Conservation (phyloP, 2,113 vertebrate species). For the Acinonyx jubatus region DNA sequence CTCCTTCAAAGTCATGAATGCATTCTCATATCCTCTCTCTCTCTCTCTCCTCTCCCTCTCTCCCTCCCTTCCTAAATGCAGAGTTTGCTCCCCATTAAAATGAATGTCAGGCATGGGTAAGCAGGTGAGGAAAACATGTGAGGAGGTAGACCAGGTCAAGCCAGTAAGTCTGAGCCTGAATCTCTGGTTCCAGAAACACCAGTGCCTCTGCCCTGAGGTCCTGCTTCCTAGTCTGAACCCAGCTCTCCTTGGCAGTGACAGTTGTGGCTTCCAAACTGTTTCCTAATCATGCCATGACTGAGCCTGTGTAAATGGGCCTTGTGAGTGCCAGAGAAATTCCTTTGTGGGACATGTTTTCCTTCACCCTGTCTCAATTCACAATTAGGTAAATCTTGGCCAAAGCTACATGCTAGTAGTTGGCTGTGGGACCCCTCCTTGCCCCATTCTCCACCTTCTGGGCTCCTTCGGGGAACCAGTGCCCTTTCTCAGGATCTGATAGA, state of each 20-base stretch:
- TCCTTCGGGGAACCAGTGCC: neutral
- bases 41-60: neutral
- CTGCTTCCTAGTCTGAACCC: neutral
- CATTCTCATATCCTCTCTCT: neutral
- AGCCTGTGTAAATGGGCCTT: neutral
- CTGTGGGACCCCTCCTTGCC: neutral
- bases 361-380: neutral
- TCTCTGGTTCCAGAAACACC: neutral
- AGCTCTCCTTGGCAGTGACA: neutral
- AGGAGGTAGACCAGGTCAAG: neutral
- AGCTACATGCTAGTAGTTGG: neutral
- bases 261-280: neutral
- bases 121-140: neutral
- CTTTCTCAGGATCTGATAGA: neutral
- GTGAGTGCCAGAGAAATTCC: neutral
- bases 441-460: neutral
- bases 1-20: neutral
- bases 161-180: neutral
- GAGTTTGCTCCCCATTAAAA: neutral
- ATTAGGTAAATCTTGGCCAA: neutral
- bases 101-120: conserved; percentile 1
- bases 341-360: neutral
- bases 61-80: neutral
- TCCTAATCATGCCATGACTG: neutral
- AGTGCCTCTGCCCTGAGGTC: neutral